Evolutionary conservation across 2,113 vertebrate genomes (phyloP).

Genomic region (Nycticorax nycticorax): DNA sequence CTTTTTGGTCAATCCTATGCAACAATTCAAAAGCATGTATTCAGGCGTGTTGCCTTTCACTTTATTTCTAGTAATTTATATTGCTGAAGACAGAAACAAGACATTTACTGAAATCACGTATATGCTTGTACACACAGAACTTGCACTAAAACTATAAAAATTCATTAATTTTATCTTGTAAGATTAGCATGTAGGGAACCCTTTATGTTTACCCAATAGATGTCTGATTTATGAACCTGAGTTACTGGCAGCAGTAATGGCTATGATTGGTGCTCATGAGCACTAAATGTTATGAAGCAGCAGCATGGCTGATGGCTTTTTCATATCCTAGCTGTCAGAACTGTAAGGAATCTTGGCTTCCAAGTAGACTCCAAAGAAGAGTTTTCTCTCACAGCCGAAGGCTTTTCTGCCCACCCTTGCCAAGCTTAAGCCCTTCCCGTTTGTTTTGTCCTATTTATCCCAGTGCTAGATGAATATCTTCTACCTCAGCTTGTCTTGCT

Average conservation of each 20-base stretch:
- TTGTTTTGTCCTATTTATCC: not conserved
- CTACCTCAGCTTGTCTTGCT: not conserved
- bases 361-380: not conserved
- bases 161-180: not conserved
- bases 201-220: not conserved
- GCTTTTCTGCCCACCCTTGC: not conserved
- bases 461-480: not conserved
- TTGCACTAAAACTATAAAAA: not conserved
- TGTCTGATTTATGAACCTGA: not conserved
- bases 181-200: not conserved
- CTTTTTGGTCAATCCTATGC: not conserved
- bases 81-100: not conserved
- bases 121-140: not conserved
- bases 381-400: not conserved
- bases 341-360: not conserved
- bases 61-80: not conserved
- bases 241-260: not conserved
- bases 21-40: not conserved
- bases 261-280: not conserved
- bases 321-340: not conserved
- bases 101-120: not conserved
- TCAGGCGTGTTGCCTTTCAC: not conserved
- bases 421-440: not conserved
- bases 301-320: not conserved
- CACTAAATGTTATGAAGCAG: not conserved